Evolutionary conservation across 1,140 invertebrate species (phyloP).

Genomic region (Aphelenchoides besseyi): DNA sequence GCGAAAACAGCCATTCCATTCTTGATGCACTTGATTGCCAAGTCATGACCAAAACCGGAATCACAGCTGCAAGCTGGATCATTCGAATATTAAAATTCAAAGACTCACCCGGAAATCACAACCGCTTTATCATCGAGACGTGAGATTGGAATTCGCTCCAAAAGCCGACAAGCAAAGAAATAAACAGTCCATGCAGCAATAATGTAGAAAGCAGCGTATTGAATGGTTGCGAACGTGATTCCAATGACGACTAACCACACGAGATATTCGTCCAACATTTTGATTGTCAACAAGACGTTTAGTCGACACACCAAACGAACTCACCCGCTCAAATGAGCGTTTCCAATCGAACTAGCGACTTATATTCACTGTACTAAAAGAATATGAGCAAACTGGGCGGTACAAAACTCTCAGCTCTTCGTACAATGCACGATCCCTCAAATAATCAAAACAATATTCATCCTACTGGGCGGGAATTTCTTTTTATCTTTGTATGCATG

Average conservation of each 20-base stretch:
- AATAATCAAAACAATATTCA: too few species aligned
- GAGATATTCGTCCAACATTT: conserved; percentile 28
- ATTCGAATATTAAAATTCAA: conserved; percentile 11
- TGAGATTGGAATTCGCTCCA: conserved; percentile 31
- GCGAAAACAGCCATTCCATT: conserved; percentile 49
- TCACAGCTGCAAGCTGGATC: too few species aligned
- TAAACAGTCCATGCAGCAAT: conserved; percentile 24
- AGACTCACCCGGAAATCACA: conserved; percentile 36
- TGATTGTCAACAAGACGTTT: background rate
- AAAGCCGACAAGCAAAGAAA: conserved; percentile 20
- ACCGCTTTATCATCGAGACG: conserved; percentile 34
- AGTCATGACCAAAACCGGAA: conserved; percentile 36
- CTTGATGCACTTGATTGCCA: conserved; percentile 34
- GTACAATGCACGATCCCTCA: too few species aligned
- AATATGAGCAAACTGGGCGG: too few species aligned
- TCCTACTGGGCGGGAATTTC: too few species aligned
- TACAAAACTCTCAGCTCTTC: too few species aligned
- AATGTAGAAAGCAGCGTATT: conserved; percentile 25
- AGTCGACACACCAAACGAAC: too few species aligned
- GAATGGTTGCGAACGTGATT: conserved; percentile 12
- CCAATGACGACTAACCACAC: conserved; percentile 23
- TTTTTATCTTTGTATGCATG: too few species aligned
- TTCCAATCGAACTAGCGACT: too few species aligned
- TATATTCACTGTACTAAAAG: too few species aligned
- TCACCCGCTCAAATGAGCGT: too few species aligned